phyloP scores from a whole-genome alignment of 2,113 vertebrate species.

The Podarcis cretensis region DNA sequence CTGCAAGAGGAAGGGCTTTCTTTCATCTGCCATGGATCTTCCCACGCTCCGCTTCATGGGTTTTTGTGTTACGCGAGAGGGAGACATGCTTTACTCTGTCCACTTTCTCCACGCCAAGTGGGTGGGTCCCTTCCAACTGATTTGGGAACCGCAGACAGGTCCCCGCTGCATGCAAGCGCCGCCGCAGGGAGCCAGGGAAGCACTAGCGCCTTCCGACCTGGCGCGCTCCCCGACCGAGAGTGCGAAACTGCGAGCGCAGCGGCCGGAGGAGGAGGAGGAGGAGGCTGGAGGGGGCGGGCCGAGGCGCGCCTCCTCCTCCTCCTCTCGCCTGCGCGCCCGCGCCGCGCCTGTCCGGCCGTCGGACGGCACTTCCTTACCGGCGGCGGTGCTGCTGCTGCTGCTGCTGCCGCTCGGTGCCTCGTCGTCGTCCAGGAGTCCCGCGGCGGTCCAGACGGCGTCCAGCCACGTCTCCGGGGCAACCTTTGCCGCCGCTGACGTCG shows the following conservation, averaged over 20 bases:
- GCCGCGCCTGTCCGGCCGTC: background rate
- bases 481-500: slow-evolving; percentile 78
- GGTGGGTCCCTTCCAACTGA: no score
- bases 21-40: no score
- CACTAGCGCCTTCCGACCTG: background rate
- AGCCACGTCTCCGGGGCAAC: slow-evolving; percentile 91
- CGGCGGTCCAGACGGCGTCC: slow-evolving; percentile 77
- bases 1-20: no score
- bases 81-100: no score
- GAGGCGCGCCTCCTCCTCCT: background rate
- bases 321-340: background rate
- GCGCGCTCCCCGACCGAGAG: background rate
- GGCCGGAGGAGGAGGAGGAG: background rate
- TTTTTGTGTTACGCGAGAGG: no score
- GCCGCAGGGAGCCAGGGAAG: background rate
- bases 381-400: background rate
- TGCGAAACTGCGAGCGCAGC: no score
- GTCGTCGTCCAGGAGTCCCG: slow-evolving; percentile 78
- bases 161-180: background rate
- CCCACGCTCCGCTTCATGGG: no score
- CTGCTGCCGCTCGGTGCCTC: slow-evolving; percentile 61
- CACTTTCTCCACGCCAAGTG: no score
- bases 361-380: slow-evolving; percentile 63
- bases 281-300: background rate
- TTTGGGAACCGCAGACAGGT: no score